Conservation (phyloP, 2,113 vertebrate species). For the Phainopepla nitens region DNA sequence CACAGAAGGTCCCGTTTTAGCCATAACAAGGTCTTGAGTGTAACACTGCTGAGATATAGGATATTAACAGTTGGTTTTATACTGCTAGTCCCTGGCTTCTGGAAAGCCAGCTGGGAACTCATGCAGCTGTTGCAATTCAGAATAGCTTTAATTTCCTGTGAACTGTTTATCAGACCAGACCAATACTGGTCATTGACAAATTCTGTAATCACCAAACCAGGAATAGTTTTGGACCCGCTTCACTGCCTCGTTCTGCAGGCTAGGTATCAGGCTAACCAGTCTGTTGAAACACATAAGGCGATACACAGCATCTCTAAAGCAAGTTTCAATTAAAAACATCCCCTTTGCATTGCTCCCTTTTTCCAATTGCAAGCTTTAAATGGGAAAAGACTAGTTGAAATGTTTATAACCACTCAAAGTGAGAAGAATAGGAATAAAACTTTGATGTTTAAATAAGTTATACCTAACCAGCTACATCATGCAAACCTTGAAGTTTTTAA, state of each 20-base stretch:
- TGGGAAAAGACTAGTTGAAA: neutral
- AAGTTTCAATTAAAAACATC: neutral
- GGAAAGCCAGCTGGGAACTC: neutral
- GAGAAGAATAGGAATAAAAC: neutral
- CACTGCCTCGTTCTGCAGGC: neutral
- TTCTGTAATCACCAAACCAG: neutral
- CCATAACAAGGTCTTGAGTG: neutral
- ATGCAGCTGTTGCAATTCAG: neutral
- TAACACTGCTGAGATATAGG: neutral
- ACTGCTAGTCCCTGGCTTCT: neutral
- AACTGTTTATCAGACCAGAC: neutral
- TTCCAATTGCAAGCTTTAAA: neutral
- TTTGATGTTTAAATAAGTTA: neutral
- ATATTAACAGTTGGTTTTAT: neutral
- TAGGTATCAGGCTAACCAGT: neutral
- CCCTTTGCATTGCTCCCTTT: neutral
- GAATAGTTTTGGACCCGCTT: neutral
- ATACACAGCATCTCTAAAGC: neutral
- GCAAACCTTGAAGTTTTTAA: neutral
- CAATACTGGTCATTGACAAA: neutral
- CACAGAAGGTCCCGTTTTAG: neutral
- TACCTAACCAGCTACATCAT: neutral
- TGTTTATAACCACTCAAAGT: neutral
- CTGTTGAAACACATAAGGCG: neutral
- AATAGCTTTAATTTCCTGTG: neutral